Conservation (phyloP, 2,113 vertebrate genomes). For the Dicerorhinus sumatrensis region DNA sequence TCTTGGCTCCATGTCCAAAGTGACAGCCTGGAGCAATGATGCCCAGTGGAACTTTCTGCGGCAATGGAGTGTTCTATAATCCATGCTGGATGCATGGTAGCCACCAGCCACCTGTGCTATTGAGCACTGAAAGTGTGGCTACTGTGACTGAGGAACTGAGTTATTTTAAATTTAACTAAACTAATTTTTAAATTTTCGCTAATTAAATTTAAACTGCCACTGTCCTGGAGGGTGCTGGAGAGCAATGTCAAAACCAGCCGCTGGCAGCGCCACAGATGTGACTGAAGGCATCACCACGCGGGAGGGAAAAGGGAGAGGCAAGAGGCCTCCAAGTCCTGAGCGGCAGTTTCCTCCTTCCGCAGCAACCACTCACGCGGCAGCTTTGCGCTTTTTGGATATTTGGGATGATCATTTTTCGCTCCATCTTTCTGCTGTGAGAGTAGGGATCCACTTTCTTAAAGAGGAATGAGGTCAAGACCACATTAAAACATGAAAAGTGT, state of each 20-base stretch:
- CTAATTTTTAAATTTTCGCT: neutral
- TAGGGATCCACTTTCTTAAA: neutral
- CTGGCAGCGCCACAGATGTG: too few relatives aligned
- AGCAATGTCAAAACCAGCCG: neutral
- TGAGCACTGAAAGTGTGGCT: neutral
- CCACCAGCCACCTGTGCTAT: neutral
- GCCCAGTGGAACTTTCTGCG: too few relatives aligned
- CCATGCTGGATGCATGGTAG: fast-evolving
- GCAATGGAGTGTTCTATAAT: fast-evolving
- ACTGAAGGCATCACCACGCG: fast-evolving
- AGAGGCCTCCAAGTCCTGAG: fast-evolving
- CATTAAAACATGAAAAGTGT: neutral
- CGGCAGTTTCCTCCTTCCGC: too few relatives aligned
- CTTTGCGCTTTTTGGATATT: neutral
- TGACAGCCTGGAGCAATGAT: neutral
- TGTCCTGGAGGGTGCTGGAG: fast-evolving
- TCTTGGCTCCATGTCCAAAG: neutral
- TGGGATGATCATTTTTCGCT: neutral
- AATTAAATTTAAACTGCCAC: neutral
- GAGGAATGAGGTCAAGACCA: neutral
- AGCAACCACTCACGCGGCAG: fast-evolving
- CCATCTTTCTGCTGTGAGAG: neutral
- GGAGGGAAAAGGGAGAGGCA: fast-evolving
- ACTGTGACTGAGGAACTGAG: neutral
- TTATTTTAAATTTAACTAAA: neutral